phyloP scores from a whole-genome alignment of 2,113 vertebrate genomes.

The Boleophthalmus pectinirostris region DNA sequence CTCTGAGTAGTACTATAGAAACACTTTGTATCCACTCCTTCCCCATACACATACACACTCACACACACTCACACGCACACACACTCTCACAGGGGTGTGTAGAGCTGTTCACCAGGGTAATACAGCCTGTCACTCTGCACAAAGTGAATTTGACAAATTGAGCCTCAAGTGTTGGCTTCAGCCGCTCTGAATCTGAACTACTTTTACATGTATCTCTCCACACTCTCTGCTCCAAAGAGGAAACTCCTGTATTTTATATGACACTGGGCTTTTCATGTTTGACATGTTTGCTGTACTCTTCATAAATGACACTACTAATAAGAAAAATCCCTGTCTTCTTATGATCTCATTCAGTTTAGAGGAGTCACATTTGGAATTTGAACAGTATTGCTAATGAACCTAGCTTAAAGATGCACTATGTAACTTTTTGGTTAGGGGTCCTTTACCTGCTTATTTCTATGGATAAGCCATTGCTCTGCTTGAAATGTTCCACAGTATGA shows the following conservation, averaged over 20 bases:
- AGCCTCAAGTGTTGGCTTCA: constrained; percentile 41
- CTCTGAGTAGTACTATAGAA: background rate
- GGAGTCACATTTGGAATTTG: no score
- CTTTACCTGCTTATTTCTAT: no score
- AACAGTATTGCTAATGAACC: no score
- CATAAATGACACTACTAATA: constrained; percentile 22
- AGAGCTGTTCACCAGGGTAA: constrained; percentile 48
- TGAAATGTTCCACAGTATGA: no score
- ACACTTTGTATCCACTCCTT: background rate
- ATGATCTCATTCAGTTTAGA: background rate
- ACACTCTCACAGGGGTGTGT: constrained; percentile 11
- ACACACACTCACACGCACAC: background rate
- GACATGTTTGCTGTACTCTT: constrained; percentile 32
- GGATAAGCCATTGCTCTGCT: no score
- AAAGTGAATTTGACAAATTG: constrained; percentile 64
- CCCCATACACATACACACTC: background rate
- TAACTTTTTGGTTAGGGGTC: no score
- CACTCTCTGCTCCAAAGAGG: constrained; percentile 23
- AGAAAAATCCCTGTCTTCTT: constrained; percentile 1
- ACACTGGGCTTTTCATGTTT: constrained; percentile 32
- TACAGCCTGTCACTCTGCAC: constrained; percentile 46
- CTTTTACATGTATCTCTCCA: background rate
- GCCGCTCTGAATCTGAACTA: constrained; percentile 43
- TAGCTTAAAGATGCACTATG: no score
- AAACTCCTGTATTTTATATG: constrained; percentile 25